phyloP scores from a whole-genome alignment of 2,113 vertebrate species.

The Xyliphius kryptos region DNA sequence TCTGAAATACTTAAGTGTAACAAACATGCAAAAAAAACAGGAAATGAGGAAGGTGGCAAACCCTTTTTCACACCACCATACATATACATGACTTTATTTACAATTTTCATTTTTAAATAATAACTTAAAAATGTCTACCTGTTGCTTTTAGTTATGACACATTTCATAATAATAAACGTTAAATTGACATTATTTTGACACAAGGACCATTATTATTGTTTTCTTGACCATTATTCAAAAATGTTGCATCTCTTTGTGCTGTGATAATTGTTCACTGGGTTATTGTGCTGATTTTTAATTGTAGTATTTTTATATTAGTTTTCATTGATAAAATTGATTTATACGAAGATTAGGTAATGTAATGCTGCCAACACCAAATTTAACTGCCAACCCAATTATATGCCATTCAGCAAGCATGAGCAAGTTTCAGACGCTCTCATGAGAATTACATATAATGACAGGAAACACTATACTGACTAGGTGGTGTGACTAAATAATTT shows the following conservation, averaged over 20 bases:
- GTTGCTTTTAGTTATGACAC: too few relatives aligned
- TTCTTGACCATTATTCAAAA: too few relatives aligned
- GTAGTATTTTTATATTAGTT: slow-evolving; percentile 10
- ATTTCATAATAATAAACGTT: too few relatives aligned
- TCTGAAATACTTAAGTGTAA: too few relatives aligned
- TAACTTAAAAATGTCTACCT: too few relatives aligned
- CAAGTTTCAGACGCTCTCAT: slow-evolving; percentile 11
- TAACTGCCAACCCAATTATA: slow-evolving; percentile 18
- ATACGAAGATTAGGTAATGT: slow-evolving; percentile 18
- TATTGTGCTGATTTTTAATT: slow-evolving; percentile 15
- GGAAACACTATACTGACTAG: slow-evolving; percentile 7
- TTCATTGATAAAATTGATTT: slow-evolving; percentile 21
- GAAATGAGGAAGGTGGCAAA: too few relatives aligned
- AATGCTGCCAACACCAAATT: slow-evolving; percentile 22
- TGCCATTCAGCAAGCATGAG: slow-evolving; percentile 32
- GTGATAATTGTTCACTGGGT: slow-evolving; percentile 1
- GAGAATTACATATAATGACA: slow-evolving; percentile 33
- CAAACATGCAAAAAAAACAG: too few relatives aligned
- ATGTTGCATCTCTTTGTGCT: neutral
- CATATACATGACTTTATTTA: too few relatives aligned
- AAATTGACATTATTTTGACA: too few relatives aligned
- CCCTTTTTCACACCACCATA: too few relatives aligned
- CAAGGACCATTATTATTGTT: too few relatives aligned
- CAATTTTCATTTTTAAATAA: too few relatives aligned
- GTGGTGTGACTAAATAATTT: slow-evolving; percentile 16